Conservation (phyloP, 2,888 invertebrate species). For the Silvanus unidentatus region DNA sequence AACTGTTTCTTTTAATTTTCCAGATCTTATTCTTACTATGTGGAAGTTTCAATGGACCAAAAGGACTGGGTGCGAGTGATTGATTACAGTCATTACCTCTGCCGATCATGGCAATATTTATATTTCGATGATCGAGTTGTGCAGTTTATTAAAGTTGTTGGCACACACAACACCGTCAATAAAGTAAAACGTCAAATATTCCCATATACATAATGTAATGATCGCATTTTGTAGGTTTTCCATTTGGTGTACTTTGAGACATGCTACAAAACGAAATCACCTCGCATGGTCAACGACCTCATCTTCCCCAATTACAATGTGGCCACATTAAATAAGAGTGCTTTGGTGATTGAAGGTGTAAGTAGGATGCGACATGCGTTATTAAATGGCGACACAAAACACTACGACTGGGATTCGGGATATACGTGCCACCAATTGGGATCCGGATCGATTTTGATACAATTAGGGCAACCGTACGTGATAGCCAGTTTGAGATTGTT, state of each 20-base stretch:
- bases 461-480: slow-evolving; percentile 90
- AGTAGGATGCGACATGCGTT: slow-evolving; percentile 88
- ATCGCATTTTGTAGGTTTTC: slow-evolving; percentile 58
- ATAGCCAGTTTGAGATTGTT: slow-evolving; percentile 85
- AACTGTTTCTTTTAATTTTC: slow-evolving; percentile 22
- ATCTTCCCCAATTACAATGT: slow-evolving; percentile 84
- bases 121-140: slow-evolving; percentile 88
- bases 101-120: slow-evolving; percentile 94
- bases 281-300: slow-evolving; percentile 69
- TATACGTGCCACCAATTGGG: slow-evolving; percentile 97
- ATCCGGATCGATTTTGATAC: slow-evolving; percentile 89
- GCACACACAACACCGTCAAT: slow-evolving; percentile 93
- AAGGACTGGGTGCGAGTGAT: slow-evolving; percentile 91
- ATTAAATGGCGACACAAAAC: slow-evolving; percentile 88
- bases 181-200: slow-evolving; percentile 57
- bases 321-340: slow-evolving; percentile 83
- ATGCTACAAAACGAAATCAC: slow-evolving; percentile 70
- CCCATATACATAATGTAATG: too few relatives aligned
- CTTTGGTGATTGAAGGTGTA: slow-evolving; percentile 94
- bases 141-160: slow-evolving; percentile 73
- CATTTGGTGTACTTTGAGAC: slow-evolving; percentile 92
- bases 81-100: slow-evolving; percentile 87
- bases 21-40: slow-evolving; percentile 82
- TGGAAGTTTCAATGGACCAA: slow-evolving; percentile 92
- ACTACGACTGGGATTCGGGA: slow-evolving; percentile 98